A percentile compares a stretch with the other conserved stretches of the same genome.
phyloP scores from a whole-genome alignment of 1,140 invertebrate genomes.

The Cyclargus thomasi region DNA sequence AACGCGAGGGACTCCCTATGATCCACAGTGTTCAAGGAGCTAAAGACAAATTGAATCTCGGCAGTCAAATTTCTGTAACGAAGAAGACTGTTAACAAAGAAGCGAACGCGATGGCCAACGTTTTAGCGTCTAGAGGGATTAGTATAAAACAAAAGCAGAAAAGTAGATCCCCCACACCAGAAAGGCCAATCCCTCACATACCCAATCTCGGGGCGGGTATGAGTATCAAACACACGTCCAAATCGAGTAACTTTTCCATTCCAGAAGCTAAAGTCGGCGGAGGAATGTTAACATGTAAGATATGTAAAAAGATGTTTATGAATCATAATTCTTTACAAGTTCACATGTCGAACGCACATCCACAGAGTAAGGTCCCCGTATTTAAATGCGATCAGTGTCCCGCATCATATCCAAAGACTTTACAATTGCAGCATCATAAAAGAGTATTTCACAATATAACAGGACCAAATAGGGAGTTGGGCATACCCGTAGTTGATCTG shows the following conservation, averaged over 20 bases:
- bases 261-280: constrained; percentile 64
- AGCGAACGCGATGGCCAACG: constrained; percentile 83
- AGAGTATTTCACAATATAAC: constrained; percentile 80
- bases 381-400: constrained; percentile 83
- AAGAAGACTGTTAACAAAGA: constrained; percentile 79
- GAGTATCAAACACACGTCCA: constrained; percentile 77
- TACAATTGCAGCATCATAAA: constrained; percentile 81
- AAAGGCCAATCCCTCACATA: constrained; percentile 60
- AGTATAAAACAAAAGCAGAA: constrained; percentile 81
- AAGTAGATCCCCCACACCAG: constrained; percentile 60
- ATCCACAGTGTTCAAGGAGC: constrained; percentile 83
- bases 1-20: constrained; percentile 82
- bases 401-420: constrained; percentile 81
- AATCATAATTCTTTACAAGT: constrained; percentile 55
- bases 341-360: constrained; percentile 60
- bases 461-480: constrained; percentile 76
- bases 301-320: constrained; percentile 69
- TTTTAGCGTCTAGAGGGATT: constrained; percentile 84
- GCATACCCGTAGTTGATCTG: constrained; percentile 83
- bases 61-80: constrained; percentile 78
- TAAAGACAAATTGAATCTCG: constrained; percentile 65
- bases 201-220: constrained; percentile 84
- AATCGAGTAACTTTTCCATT: constrained; percentile 64
- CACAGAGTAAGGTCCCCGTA: constrained; percentile 56
- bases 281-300: constrained; percentile 54